Base-by-base conservation (phyloP, 2,888 invertebrate species). In the Oxycera nigricornis region DNA sequence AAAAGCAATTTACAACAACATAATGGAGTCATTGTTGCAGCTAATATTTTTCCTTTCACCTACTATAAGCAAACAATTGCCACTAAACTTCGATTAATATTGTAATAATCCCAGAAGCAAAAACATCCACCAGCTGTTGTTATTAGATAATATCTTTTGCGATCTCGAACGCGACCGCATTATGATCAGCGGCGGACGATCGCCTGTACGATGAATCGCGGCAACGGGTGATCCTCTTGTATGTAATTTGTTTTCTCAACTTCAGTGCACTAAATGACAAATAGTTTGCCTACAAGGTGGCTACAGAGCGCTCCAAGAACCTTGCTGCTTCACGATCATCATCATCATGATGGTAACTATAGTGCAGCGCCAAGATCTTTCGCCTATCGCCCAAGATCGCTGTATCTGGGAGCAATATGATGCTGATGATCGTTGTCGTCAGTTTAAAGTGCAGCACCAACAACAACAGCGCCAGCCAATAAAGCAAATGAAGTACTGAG, bases 211-310 rank as follows among this genome's bases (percentile, higher is more conserved):
- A 30, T 59, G 28, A 59, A 28, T 14, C 30, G 9, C 14, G 59
- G 41, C 41, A 4, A 26, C 41, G 46, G 46, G 20, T 22, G 20
- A 24, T 39, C 41, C 67, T 41, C 39, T 67, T 41, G 67, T 67
- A 67, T 28, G 46, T 26, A 67, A 67, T 67, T 67, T 67, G 67
- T 46, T 67, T 62, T 46, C 67, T 67, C 0, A 67, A 62, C 59
- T 30, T n/a, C 26, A 59, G 67, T 67, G 67, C 67, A 67, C 41
- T 67, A 31, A 67, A 67, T 67, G 67, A 67, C 67, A 67, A 67
- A 67, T 67, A 67, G 67, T 67, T 59, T 28, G 59, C 59, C 59
- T 59, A 17, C 30, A 30, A 11, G 14, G 59, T 30, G 22, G 59
- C n/a, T 14, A n/a, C 28, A 30, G 17, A 6, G 59, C 14, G 59